Conservation (phyloP, 1,140 invertebrate species). For the Cecropterus lyciades region DNA sequence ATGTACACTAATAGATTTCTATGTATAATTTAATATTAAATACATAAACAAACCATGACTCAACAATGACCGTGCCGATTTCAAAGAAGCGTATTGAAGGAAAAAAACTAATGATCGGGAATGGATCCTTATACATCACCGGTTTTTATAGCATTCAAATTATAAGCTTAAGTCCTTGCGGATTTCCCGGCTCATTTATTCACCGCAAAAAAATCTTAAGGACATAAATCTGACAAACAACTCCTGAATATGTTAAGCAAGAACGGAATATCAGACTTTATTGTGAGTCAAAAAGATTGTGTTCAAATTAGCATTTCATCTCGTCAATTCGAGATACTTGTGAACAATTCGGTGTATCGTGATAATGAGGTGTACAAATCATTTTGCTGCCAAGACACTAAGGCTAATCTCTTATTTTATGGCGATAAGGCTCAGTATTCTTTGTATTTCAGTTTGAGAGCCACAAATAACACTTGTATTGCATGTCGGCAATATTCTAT, state of each 20-base stretch:
- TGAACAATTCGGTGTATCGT: conserved; percentile 52
- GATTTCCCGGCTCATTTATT: conserved; percentile 18
- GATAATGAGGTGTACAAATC: conserved; percentile 36
- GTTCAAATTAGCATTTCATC: conserved; percentile 22
- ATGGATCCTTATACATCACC: conserved; percentile 15
- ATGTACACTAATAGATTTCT: neutral
- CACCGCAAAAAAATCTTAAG: conserved; percentile 42
- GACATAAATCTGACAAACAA: conserved; percentile 41
- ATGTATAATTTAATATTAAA: neutral
- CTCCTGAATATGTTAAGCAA: conserved; percentile 22
- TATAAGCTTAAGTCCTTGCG: conserved; percentile 22
- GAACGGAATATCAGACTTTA: conserved; percentile 27
- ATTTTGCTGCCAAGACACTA: neutral
- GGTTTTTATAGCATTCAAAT: conserved; percentile 17
- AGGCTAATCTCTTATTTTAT: neutral
- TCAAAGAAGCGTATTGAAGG: neutral
- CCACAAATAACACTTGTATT: neutral
- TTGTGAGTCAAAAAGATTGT: conserved; percentile 1
- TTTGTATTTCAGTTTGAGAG: neutral
- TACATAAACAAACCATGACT: neutral
- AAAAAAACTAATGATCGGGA: conserved; percentile 20
- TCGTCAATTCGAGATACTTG: conserved; percentile 44
- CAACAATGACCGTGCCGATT: conserved; percentile 2
- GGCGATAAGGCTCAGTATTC: conserved; percentile 2
- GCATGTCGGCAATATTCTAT: neutral